Evolutionary conservation across 2,113 vertebrate genomes (phyloP).

Genomic region (Columba janthina): DNA sequence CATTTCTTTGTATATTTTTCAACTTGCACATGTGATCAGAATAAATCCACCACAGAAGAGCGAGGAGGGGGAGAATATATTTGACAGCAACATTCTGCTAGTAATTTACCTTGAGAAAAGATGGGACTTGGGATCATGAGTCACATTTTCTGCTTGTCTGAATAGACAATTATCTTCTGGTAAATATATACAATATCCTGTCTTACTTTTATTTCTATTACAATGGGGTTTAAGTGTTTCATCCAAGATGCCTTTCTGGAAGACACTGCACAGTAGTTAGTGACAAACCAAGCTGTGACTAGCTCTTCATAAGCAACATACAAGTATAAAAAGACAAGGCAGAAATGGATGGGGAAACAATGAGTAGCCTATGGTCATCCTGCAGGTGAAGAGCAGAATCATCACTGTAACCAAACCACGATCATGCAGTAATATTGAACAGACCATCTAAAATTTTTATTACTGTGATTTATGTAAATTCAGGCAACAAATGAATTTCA

Average conservation of each 20-base stretch:
- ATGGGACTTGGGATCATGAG: neutral
- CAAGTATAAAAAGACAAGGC: neutral
- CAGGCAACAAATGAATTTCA: neutral
- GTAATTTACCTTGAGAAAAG: constrained; percentile 6
- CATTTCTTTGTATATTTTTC: constrained; percentile 48
- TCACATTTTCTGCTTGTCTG: neutral
- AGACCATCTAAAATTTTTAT: neutral
- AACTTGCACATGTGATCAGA: constrained; percentile 44
- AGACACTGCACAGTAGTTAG: neutral
- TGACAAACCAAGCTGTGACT: neutral
- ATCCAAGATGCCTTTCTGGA: neutral
- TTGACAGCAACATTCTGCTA: neutral
- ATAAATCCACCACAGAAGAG: constrained; percentile 34
- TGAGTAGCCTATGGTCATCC: neutral
- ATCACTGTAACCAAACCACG: neutral
- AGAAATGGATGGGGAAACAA: neutral
- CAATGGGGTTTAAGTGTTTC: neutral
- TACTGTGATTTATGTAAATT: neutral
- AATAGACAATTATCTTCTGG: neutral
- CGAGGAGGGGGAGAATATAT: neutral
- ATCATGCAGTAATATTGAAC: neutral
- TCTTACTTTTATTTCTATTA: neutral
- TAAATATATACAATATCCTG: neutral
- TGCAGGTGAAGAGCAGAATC: neutral
- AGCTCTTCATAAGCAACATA: neutral